A percentile compares a stretch with the other conserved stretches of the same genome.
phyloP scores from a whole-genome alignment of 2,888 invertebrate species.

The Muscina levida region DNA sequence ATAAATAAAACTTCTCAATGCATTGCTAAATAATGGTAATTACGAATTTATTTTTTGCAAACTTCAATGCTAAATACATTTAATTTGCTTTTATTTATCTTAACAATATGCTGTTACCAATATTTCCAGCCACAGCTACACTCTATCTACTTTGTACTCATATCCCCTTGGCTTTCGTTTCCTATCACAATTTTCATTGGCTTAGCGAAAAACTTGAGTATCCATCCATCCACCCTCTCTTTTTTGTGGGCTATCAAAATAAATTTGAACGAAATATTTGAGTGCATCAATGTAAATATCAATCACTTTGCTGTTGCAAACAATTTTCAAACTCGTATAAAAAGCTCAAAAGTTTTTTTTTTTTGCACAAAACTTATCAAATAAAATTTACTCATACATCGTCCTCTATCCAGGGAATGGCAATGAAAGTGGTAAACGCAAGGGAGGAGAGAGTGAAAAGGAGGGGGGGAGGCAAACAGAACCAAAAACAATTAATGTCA shows the following conservation, averaged over 20 bases:
- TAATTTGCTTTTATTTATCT: too few species aligned
- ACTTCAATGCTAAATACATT: too few species aligned
- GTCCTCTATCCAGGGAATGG: neutral
- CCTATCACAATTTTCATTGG: slow-evolving; percentile 5
- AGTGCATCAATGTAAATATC: slow-evolving; percentile 40
- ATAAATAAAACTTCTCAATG: too few species aligned
- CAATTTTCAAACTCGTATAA: slow-evolving; percentile 36
- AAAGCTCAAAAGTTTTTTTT: slow-evolving; percentile 17
- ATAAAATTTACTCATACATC: slow-evolving; percentile 20
- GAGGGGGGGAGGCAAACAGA: neutral
- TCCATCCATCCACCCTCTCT: neutral
- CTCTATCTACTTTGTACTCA: too few species aligned
- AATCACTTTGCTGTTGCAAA: slow-evolving; percentile 32
- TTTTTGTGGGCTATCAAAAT: slow-evolving; percentile 20
- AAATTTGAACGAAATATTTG: slow-evolving; percentile 33
- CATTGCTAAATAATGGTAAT: too few species aligned
- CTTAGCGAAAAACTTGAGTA: slow-evolving; percentile 20
- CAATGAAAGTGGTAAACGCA: too few species aligned
- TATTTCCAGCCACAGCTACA: too few species aligned
- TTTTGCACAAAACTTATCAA: neutral
- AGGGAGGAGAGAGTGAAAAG: neutral
- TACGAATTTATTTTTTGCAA: too few species aligned
- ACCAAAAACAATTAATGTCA: slow-evolving; percentile 59
- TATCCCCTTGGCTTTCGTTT: too few species aligned
- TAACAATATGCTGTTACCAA: too few species aligned